These are phyloP conservation scores for Drusus annulatus DNA, from an alignment of 1,140 invertebrate genomes.

Conservation along the genomic window DNA sequence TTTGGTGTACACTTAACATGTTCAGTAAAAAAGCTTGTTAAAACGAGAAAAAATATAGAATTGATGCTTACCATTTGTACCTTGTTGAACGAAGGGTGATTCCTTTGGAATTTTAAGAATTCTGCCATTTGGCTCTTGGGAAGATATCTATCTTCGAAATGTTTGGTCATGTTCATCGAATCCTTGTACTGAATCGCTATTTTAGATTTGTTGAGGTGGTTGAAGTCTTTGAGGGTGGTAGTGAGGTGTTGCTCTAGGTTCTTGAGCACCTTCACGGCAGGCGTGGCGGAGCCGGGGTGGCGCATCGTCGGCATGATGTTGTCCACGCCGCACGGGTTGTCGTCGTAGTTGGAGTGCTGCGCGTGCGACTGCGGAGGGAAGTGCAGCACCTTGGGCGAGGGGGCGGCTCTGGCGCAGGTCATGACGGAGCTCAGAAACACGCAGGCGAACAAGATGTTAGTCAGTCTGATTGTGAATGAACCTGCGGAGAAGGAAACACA, in stretches of 20 bases:
- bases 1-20: too few relatives aligned
- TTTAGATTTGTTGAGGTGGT: constrained; percentile 6
- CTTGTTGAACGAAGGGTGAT: background rate
- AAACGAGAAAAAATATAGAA: background rate
- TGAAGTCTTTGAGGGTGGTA: background rate
- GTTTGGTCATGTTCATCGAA: constrained; percentile 25
- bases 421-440: background rate
- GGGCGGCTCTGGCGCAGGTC: background rate
- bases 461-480: constrained; percentile 33
- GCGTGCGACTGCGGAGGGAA: background rate
- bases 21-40: too few relatives aligned
- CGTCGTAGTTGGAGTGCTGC: too few relatives aligned
- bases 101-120: background rate
- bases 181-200: background rate
- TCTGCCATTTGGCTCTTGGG: background rate
- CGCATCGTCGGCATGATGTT: background rate
- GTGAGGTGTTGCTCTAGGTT: background rate
- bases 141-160: background rate
- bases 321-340: constrained; percentile 40
- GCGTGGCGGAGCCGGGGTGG: too few relatives aligned
- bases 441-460: background rate
- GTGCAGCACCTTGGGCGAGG: background rate
- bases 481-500: constrained; percentile 8
- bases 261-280: background rate
- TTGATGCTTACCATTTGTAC: constrained; percentile 26